Evolutionary conservation across 2,888 invertebrate species (phyloP), one percentile per base, ranked within the genome.

Genomic region (Megalurothrips usitatus): DNA sequence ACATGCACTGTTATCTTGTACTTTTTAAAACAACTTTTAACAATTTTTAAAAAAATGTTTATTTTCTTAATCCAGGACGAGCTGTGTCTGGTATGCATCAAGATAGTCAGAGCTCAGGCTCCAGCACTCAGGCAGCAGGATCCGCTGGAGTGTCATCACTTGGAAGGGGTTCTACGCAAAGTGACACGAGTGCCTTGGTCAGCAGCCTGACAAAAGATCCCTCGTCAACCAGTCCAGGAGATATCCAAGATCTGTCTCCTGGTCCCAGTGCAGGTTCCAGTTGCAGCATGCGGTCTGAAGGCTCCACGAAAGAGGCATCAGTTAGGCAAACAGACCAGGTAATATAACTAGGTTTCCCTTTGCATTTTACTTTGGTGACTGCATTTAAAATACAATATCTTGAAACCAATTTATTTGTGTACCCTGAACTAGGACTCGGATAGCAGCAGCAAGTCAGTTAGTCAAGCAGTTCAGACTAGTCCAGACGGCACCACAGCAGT

Each of bases 381-480:
- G n/a, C 26, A 78, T 79, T 43, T 43, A 34, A 79, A 10, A 48
- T 0, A 43, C n/a, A 79, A 9, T 34, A 79, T 43, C 34, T 6
- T 19, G 12, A 79, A 23, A 0, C 12, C 17, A 43, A 34, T 23
- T 79, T 23, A 12, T 43, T 6, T 43, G 34, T 43, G 2, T 43
- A 43, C 34, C 34, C 34, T 2, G 34, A 43, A 81, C 26, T 80
- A 82, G 82, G 82, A 83, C 78, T 83, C 81, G 68, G 84, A 84
- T 63, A 82, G 82, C 9, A 84, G 84, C 78, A 83, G 83, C 19
- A 84, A 83, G 80, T 83, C 83, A 14, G 81, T 91, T 34, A 90
- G 91, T 0, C 92, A 92, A 86, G 90, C 92, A 14, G 91, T 92
- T 78, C 93, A 93, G 87, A 93, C 93, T 0, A 92, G 93, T 48